Conservation (phyloP, 2,113 vertebrate species). For the Embiotoca jacksoni region DNA sequence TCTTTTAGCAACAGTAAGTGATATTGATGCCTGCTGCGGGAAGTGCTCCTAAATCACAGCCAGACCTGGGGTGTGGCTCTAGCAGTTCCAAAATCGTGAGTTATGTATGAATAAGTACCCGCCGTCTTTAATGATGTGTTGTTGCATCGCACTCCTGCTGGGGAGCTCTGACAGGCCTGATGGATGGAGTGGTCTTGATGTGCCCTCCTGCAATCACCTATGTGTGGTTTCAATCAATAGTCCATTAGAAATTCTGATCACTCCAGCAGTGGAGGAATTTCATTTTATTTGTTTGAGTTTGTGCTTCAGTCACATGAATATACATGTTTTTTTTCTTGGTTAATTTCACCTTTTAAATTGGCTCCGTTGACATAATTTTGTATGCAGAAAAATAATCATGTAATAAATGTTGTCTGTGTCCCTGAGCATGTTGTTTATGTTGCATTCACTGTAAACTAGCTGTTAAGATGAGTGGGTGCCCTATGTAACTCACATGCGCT, state of each 20-base stretch:
- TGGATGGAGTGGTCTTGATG: conserved; percentile 80
- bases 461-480: conserved; percentile 10
- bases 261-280: conserved; percentile 84
- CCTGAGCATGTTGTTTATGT: not conserved
- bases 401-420: conserved; percentile 23
- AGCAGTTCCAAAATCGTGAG: conserved; percentile 66
- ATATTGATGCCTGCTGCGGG: conserved; percentile 77
- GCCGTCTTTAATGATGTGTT: conserved; percentile 78
- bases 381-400: not conserved
- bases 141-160: conserved; percentile 62
- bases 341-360: conserved; percentile 10
- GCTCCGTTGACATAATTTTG: not conserved
- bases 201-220: conserved; percentile 77
- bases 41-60: conserved; percentile 77
- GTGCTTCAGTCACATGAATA: conserved; percentile 12
- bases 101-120: conserved; percentile 77
- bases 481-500: conserved; percentile 5
- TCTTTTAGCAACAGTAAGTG: conserved; percentile 79
- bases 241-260: conserved; percentile 89
- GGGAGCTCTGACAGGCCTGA: conserved; percentile 70
- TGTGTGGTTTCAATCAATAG: conserved; percentile 86
- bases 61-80: conserved; percentile 52
- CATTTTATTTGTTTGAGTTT: conserved; percentile 3
- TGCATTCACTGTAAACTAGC: conserved; percentile 2
- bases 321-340: conserved; percentile 10